Conservation (phyloP, 2,888 invertebrate species). For the Camptogramma bilineatum region DNA sequence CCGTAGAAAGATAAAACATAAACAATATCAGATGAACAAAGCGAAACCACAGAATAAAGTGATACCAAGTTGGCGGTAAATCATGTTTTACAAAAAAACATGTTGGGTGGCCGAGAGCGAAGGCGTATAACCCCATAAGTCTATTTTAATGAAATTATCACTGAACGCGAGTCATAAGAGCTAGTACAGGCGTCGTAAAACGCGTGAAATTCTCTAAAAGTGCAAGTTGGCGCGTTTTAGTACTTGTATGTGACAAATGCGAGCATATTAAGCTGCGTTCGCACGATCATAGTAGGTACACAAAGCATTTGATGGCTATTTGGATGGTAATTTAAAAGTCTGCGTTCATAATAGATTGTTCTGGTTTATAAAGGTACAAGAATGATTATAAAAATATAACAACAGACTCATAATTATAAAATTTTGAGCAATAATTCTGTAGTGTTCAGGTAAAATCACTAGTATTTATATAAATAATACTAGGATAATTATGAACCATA, state of each 20-base stretch:
- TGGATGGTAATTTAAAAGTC: too few relatives aligned
- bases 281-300: background rate
- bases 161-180: conserved; percentile 15
- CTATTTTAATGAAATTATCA: conserved; percentile 29
- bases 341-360: too few relatives aligned
- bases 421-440: too few relatives aligned
- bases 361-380: too few relatives aligned
- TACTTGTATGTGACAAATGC: conserved; percentile 63
- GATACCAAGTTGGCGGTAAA: conserved; percentile 16
- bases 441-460: too few relatives aligned
- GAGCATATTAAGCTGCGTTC: conserved; percentile 41
- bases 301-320: background rate
- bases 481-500: too few relatives aligned
- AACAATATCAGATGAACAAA: conserved; percentile 15
- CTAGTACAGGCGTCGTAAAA: conserved; percentile 59
- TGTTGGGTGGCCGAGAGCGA: conserved; percentile 23
- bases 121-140: conserved; percentile 21
- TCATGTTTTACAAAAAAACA: conserved; percentile 21
- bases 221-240: conserved; percentile 52
- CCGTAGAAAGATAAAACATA: conserved; percentile 16
- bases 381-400: too few relatives aligned
- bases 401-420: too few relatives aligned
- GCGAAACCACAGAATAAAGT: conserved; percentile 4
- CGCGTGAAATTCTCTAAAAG: conserved; percentile 31
- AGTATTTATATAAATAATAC: too few relatives aligned